Conservation (phyloP, 1,140 invertebrate species). For the Drosophila pandora region DNA sequence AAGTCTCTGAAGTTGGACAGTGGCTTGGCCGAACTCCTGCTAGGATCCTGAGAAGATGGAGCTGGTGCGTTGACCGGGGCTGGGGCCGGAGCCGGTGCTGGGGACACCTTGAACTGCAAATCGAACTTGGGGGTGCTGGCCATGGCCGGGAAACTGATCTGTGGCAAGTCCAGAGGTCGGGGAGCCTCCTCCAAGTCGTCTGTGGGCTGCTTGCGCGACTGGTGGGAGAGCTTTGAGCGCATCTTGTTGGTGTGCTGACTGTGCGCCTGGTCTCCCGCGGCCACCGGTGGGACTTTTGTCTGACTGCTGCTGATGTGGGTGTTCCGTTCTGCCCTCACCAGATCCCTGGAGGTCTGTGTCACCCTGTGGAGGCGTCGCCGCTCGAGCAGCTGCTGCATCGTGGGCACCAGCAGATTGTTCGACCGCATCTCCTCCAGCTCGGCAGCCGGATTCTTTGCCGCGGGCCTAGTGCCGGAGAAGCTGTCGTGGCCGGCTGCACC, state of each 20-base stretch:
- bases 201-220: slow-evolving; percentile 54
- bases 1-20: slow-evolving; percentile 5
- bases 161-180: slow-evolving; percentile 86
- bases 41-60: neutral
- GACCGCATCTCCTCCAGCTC: slow-evolving; percentile 5
- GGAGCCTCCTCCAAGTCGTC: slow-evolving; percentile 79
- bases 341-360: slow-evolving; percentile 16
- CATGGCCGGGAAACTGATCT: slow-evolving; percentile 86
- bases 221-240: slow-evolving; percentile 72
- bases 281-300: neutral
- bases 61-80: neutral
- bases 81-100: neutral
- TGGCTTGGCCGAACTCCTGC: neutral
- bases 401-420: slow-evolving; percentile 41
- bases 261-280: neutral
- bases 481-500: neutral
- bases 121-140: slow-evolving; percentile 86
- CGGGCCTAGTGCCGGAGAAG: slow-evolving; percentile 3
- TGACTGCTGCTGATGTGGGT: neutral
- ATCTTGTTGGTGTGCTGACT: slow-evolving; percentile 84
- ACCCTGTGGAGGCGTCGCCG: slow-evolving; percentile 55
- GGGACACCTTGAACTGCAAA: slow-evolving; percentile 26
- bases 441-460: neutral
- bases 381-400: slow-evolving; percentile 60
- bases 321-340: neutral